phyloP scores from a whole-genome alignment of 2,888 invertebrate species.

The Nasonia oneida region DNA sequence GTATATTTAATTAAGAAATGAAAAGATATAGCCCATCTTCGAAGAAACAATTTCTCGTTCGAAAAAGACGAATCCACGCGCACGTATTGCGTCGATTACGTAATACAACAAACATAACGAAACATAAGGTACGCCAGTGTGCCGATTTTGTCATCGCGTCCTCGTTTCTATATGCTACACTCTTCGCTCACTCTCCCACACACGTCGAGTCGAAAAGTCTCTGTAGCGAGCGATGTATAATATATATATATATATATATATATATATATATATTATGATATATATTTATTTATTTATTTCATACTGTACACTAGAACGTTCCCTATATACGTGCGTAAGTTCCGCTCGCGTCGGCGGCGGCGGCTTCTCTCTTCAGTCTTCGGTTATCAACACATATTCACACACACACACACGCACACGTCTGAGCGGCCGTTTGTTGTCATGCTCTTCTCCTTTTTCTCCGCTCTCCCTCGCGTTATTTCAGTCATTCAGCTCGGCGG shows the following conservation, averaged over 20 bases:
- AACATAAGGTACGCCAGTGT: constrained; percentile 34
- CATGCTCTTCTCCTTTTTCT: neutral
- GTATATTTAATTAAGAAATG: neutral
- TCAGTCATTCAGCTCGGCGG: neutral
- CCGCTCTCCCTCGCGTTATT: neutral
- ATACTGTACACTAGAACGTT: constrained; percentile 54
- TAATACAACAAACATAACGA: constrained; percentile 41
- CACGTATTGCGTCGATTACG: constrained; percentile 22
- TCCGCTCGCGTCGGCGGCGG: constrained; percentile 4
- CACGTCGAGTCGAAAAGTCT: constrained; percentile 30
- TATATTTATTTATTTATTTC: neutral
- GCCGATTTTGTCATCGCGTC: constrained; percentile 23
- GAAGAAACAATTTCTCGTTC: constrained; percentile 18
- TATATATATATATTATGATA: neutral
- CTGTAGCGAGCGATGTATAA: constrained; percentile 25
- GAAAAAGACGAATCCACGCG: neutral
- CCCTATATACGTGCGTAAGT: constrained; percentile 32
- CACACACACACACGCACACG: neutral
- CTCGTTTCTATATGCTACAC: constrained; percentile 4
- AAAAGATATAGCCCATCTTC: neutral
- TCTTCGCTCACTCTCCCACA: neutral
- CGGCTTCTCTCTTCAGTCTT: constrained; percentile 59
- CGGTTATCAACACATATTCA: constrained; percentile 28
- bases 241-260: constrained; percentile 2
- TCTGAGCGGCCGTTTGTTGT: neutral